Base-by-base conservation (phyloP, 2,888 invertebrate genomes). In the Drosophila planitibia region DNA sequence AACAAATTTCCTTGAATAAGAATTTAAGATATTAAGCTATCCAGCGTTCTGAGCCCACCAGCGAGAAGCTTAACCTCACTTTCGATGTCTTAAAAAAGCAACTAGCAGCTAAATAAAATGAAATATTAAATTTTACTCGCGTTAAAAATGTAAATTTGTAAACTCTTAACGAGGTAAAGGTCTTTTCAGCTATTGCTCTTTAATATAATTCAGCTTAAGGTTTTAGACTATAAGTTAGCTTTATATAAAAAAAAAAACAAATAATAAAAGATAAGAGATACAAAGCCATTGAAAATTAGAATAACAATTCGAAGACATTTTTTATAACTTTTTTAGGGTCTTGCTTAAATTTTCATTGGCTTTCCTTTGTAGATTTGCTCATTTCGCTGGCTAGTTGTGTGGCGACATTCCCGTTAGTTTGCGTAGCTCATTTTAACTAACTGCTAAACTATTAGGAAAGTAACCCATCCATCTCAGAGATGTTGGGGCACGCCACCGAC, bases 361-460 rank as follows among this genome's bases (percentile, higher is more conserved):
- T 39, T 39, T 57, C 3, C n/a, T 10, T 28, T n/a, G 19, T 16
- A 28, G 37, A 35, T 14, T 65, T 30, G 25, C 10, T 30, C 5
- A 22, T 37, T 47, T 25, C 19, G 30, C 10, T 39, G 39, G 44
- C 28, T 63, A 51, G 35, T 59, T 59, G 22, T 22, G 33, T 7
- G 14, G 51, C 35, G 51, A 51, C 60, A 47, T 53, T 64, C 19
- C 35, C 37, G 37, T 37, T 59, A 61, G 68, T 67, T 65, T 49
- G 44, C 39, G 73, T 75, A 81, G 79, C 62, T 83, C 83, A 90
- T 85, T 85, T 81, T 81, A 90, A 90, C 79, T 90, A 90, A 90
- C 90, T 85, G 83, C 75, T 85, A 88, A 85, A 85, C 85, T 85
- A 85, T 88, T 90, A 85, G 79, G 74, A 81, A 88, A 79, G 85